phyloP scores from a whole-genome alignment of 2,797 vertebrate species.

The Sebastes baramenuke region DNA sequence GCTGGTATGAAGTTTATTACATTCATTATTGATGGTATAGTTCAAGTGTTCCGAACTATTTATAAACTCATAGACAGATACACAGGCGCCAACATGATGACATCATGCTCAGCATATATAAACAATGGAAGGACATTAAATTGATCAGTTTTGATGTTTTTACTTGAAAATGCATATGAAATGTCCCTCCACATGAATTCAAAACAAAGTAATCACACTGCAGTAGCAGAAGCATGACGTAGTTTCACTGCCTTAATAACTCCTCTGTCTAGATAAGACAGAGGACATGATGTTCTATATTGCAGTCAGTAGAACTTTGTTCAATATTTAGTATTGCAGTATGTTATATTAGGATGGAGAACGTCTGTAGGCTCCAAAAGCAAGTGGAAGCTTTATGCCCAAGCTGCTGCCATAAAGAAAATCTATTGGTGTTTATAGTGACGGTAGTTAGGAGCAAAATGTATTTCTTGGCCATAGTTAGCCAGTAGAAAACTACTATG shows the following conservation, averaged over 20 bases:
- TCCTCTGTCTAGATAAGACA: not conserved
- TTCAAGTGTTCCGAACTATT: constrained; percentile 20
- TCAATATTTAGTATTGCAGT: not conserved
- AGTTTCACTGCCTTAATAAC: not conserved
- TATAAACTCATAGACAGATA: constrained; percentile 17
- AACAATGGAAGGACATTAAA: not conserved
- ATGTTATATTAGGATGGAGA: not conserved
- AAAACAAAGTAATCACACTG: not conserved
- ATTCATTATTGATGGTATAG: constrained; percentile 43
- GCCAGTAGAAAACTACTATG: not conserved
- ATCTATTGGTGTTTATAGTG: not conserved
- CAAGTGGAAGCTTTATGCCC: not conserved
- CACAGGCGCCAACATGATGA: not conserved
- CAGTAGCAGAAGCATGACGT: not conserved
- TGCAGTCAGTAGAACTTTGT: not conserved
- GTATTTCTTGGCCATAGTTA: not conserved
- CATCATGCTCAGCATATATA: not conserved
- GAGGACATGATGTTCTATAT: not conserved
- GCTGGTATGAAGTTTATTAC: not conserved
- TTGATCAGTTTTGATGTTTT: not conserved
- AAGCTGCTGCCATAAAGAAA: not conserved
- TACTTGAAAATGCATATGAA: not conserved
- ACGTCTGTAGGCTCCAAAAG: not conserved
- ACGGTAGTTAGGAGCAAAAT: not conserved
- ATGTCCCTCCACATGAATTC: not conserved